Conservation (phyloP, 1,140 invertebrate genomes). For the Euwallacea similis region DNA sequence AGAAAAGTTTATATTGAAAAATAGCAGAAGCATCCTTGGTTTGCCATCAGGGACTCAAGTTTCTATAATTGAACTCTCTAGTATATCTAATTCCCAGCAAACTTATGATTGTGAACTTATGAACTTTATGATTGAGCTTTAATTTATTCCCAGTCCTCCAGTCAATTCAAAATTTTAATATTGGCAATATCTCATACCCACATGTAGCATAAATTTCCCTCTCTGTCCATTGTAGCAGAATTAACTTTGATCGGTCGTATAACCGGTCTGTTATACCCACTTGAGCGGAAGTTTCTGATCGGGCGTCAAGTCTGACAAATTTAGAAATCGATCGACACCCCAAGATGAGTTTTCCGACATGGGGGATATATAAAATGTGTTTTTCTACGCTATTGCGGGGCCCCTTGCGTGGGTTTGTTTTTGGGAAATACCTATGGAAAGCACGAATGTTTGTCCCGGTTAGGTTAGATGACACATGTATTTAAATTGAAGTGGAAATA, state of each 20-base stretch:
- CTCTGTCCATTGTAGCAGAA: constrained; percentile 1
- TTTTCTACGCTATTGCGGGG: neutral
- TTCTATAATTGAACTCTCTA: neutral
- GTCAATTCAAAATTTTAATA: neutral
- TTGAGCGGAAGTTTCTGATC: neutral
- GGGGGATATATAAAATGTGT: neutral
- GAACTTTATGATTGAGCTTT: too few relatives aligned
- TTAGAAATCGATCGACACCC: constrained; percentile 1
- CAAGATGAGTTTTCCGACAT: neutral
- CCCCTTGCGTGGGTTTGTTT: too few relatives aligned
- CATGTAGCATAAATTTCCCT: neutral
- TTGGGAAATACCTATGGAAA: too few relatives aligned
- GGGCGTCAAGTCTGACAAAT: constrained; percentile 4
- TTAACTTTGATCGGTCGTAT: constrained; percentile 1
- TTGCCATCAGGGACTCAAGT: neutral
- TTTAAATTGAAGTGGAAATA: too few relatives aligned
- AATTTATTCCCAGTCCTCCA: too few relatives aligned
- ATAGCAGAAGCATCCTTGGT: neutral
- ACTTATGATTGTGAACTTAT: too few relatives aligned
- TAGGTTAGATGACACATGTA: too few relatives aligned
- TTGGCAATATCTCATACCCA: neutral
- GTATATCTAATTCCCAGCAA: too few relatives aligned
- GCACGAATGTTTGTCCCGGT: too few relatives aligned
- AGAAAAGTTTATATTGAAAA: constrained; percentile 3
- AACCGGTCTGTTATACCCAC: neutral